A percentile compares a stretch with the other conserved stretches of the same genome.
phyloP scores from a whole-genome alignment of 2,797 vertebrate species.

The Poecilia wingei region DNA sequence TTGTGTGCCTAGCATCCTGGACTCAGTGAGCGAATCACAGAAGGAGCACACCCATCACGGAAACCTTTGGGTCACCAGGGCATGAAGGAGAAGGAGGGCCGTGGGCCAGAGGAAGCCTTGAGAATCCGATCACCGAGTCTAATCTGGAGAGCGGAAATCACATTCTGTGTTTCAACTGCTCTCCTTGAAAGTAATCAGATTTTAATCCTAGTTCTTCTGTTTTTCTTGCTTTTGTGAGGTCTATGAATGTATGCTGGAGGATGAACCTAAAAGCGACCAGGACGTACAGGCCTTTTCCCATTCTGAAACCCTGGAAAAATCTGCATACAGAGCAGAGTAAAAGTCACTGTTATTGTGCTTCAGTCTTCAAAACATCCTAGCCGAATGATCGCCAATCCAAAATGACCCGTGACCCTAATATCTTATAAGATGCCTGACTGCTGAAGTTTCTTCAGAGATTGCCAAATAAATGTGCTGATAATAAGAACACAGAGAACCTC shows the following conservation, averaged over 20 bases:
- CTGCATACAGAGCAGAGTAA: conserved; percentile 12
- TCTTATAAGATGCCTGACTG: conserved; percentile 36
- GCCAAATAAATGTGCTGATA: conserved; percentile 45
- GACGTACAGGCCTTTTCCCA: conserved; percentile 30
- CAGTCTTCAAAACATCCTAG: conserved; percentile 51
- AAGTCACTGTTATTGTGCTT: conserved; percentile 42
- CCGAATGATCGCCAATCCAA: conserved; percentile 44
- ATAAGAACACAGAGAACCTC: conserved; percentile 54
- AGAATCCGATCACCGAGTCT: conserved; percentile 56
- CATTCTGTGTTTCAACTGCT: conserved; percentile 3
- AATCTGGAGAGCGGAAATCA: conserved; percentile 69
- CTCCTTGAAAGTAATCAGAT: conserved; percentile 6
- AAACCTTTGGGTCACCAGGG: conserved; percentile 52
- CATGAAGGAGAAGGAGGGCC: conserved; percentile 45
- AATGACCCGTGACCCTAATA: conserved; percentile 59
- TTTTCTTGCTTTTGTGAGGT: background rate
- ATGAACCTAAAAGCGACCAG: conserved; percentile 36
- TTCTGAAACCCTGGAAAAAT: conserved; percentile 55
- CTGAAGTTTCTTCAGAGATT: conserved; percentile 54
- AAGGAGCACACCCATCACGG: conserved; percentile 59
- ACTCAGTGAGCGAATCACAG: conserved; percentile 56
- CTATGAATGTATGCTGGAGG: background rate
- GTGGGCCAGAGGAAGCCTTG: conserved; percentile 52
- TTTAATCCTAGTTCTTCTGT: conserved; percentile 2
- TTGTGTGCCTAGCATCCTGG: conserved; percentile 62